These are phyloP conservation scores for Calidris pygmaea DNA, from an alignment of 2,113 vertebrate genomes.

Conservation along the genomic window DNA sequence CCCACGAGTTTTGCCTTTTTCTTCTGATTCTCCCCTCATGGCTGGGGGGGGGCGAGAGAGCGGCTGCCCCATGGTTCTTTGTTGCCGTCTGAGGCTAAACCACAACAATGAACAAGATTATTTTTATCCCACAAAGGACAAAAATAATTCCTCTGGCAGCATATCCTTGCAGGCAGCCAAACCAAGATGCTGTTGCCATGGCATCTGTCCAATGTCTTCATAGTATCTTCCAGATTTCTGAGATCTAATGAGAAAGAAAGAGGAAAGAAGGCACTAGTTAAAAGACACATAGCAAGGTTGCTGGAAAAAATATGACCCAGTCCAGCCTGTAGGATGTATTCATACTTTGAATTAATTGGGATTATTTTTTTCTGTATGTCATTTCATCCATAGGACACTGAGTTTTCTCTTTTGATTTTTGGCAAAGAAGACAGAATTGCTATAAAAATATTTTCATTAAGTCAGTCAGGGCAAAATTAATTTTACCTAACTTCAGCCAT, in stretches of 20 bases:
- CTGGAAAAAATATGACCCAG: background rate
- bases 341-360: background rate
- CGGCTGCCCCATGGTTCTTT: no score
- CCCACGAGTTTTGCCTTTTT: no score
- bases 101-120: background rate
- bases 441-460: background rate
- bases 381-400: background rate
- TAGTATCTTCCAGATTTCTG: background rate
- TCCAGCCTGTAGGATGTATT: background rate
- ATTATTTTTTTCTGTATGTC: background rate
- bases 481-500: background rate
- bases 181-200: background rate
- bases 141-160: background rate
- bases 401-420: background rate
- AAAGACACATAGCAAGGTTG: background rate
- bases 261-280: background rate
- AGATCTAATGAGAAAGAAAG: background rate
- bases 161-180: background rate
- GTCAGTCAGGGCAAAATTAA: background rate
- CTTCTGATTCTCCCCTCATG: no score
- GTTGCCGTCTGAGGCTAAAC: no score
- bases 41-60: no score
- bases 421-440: background rate
- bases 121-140: slow-evolving; percentile 6
- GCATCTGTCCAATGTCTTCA: background rate